phyloP scores from a whole-genome alignment of 2,797 vertebrate species.

The Cetoscarus ocellatus region DNA sequence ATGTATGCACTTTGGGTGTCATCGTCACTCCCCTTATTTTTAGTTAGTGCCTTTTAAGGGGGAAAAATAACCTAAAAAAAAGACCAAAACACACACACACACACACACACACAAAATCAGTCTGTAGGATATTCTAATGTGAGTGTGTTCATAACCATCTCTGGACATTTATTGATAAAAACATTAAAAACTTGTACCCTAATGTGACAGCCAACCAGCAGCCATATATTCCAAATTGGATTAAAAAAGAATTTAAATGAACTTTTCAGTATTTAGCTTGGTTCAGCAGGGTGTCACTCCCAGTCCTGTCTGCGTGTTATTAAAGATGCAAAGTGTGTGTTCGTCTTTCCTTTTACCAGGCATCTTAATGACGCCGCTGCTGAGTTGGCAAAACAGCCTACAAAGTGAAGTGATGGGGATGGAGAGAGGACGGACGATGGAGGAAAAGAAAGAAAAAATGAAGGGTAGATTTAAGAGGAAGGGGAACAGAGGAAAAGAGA shows the following conservation, averaged over 20 bases:
- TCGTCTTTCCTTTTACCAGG: slow-evolving; percentile 50
- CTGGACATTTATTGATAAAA: slow-evolving; percentile 21
- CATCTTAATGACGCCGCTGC: slow-evolving; percentile 73
- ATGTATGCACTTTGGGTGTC: too few species aligned
- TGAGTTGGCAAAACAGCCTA: slow-evolving; percentile 66
- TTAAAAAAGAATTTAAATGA: slow-evolving; percentile 47
- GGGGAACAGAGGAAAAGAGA: background rate
- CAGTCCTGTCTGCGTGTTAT: slow-evolving; percentile 43
- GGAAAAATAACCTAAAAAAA: too few species aligned
- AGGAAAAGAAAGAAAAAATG: slow-evolving; percentile 4
- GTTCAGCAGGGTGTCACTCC: slow-evolving; percentile 71
- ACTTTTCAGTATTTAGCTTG: slow-evolving; percentile 61
- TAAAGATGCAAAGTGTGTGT: slow-evolving; percentile 66
- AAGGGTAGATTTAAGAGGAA: background rate
- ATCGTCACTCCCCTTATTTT: too few species aligned
- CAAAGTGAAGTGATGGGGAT: slow-evolving; percentile 60
- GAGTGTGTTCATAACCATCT: background rate
- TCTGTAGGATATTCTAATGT: background rate
- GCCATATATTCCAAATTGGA: slow-evolving; percentile 15
- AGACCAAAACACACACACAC: too few species aligned
- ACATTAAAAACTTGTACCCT: background rate
- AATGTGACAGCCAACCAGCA: slow-evolving; percentile 35
- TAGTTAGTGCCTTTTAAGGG: too few species aligned
- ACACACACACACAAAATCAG: too few species aligned
- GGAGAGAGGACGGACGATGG: slow-evolving; percentile 27